phyloP scores from a whole-genome alignment of 2,888 invertebrate genomes.

The Cyclophora punctaria region DNA sequence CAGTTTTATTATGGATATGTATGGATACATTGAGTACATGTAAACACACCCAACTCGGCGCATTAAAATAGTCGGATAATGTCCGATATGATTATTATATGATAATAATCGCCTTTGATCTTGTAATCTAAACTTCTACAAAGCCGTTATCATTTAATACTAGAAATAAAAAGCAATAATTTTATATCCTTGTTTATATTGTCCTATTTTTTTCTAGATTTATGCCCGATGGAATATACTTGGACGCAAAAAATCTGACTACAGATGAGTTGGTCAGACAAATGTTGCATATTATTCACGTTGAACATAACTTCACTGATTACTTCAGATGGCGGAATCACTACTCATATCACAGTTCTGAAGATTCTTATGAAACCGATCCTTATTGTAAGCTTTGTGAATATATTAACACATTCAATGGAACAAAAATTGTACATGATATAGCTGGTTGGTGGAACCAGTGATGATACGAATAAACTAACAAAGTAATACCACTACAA shows the following conservation, averaged over 20 bases:
- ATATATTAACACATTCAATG: background rate
- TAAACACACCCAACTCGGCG: too few species aligned
- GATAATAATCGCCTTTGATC: background rate
- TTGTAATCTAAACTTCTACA: too few species aligned
- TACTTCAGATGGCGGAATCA: conserved; percentile 37
- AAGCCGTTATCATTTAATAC: background rate
- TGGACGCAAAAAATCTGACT: conserved; percentile 12
- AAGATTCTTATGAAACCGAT: conserved; percentile 16
- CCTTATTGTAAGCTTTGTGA: conserved; percentile 22
- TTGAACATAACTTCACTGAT: conserved; percentile 23
- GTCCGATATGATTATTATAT: background rate
- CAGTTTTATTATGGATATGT: background rate
- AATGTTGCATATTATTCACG: conserved; percentile 25
- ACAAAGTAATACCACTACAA: too few species aligned
- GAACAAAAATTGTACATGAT: conserved; percentile 1
- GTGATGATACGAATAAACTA: background rate
- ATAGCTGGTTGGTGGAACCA: conserved; percentile 11
- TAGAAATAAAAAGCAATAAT: background rate
- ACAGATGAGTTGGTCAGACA: conserved; percentile 13
- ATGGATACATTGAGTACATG: too few species aligned
- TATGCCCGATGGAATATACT: conserved; percentile 28
- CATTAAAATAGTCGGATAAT: too few species aligned
- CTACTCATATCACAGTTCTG: conserved; percentile 24
- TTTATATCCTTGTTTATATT: too few species aligned
- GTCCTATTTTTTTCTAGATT: conserved; percentile 18